These are phyloP conservation scores for Distichodus sexfasciatus DNA, from an alignment of 2,797 vertebrate genomes.

Conservation along the genomic window DNA sequence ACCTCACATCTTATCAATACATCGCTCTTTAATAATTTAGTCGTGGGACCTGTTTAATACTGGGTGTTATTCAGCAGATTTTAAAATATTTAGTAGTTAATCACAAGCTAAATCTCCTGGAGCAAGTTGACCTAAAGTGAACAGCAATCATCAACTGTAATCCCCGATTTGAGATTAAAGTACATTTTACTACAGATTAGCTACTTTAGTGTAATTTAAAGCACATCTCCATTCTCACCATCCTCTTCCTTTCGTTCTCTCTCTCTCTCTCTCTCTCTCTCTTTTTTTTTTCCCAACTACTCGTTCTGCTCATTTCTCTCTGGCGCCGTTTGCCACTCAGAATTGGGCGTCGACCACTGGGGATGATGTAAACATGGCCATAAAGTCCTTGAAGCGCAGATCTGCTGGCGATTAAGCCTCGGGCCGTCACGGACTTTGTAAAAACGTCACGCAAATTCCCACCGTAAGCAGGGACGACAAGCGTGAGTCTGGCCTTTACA, in stretches of 20 bases:
- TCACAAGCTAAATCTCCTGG: too few relatives aligned
- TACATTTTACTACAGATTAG: too few relatives aligned
- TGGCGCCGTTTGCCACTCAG: constrained; percentile 6
- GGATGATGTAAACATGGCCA: constrained; percentile 67
- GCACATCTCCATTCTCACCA: not conserved
- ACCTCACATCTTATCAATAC: too few relatives aligned
- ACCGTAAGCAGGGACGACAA: constrained; percentile 52
- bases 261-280: constrained; percentile 1
- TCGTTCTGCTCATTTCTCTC: too few relatives aligned
- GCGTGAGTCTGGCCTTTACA: constrained; percentile 45
- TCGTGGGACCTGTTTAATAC: too few relatives aligned
- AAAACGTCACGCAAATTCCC: constrained; percentile 63
- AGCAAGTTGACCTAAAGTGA: too few relatives aligned
- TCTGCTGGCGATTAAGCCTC: constrained; percentile 64
- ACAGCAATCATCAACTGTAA: too few relatives aligned
- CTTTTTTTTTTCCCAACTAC: constrained; percentile 35
- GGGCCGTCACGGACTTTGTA: constrained; percentile 62
- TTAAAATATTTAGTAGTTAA: too few relatives aligned
- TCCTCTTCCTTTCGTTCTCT: constrained; percentile 17
- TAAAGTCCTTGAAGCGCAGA: constrained; percentile 60
- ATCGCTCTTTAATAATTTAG: too few relatives aligned
- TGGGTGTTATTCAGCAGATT: too few relatives aligned
- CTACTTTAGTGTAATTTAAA: too few relatives aligned
- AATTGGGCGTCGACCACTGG: constrained; percentile 32
- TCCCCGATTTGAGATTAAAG: too few relatives aligned